Evolutionary conservation across 2,797 vertebrate species (phyloP), one percentile per base, ranked within the genome.

Genomic region (Botia almorhae): DNA sequence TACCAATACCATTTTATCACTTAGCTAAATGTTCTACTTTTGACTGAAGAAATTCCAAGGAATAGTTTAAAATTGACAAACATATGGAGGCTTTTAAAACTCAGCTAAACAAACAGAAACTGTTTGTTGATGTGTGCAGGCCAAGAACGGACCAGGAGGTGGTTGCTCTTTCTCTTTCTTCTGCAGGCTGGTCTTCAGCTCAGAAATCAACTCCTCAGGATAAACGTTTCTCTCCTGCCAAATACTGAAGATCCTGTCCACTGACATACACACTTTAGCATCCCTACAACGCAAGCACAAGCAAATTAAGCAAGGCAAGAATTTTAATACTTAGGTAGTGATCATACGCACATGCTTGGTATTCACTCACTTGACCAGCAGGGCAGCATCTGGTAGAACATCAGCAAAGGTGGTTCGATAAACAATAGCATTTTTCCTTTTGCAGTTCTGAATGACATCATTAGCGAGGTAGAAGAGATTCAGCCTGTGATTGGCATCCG

Each of bases 381-480:
- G 95, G 11, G 95, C 95, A 0, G 98, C 98, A 76, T 96, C 95
- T 0, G 97, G 96, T 3, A 99, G 96, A 72, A 96, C 95, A 1
- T 99, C 97, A 0, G 96, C 96, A 13, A 99, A 99, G 0, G 96
- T 87, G 4, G 95, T 89, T 0, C 98, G 95, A 81, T 96, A 99
- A 46, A 96, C 92, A 0, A 98, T 95, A 0, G 98, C 97, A 0
- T 99, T 99, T 87, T 95, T 98, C 76, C 98, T 94, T 85, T 99
- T 99, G 93, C 97, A 99, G 92, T 99, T 99, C 89, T 99, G 98
- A 81, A 99, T 99, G 85, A 99, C 97, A 39, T 99, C 98, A 1
- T 99, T 99, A 86, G 98, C 97, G 83, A 99, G 85, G 89, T 97
- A 99, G 88, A 99, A 99, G 50, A 99, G 96, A 91, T 99, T 99